Evolutionary conservation across 30 jellyfish, hydroid and myxozoan genomes (phyloP), one percentile per base, ranked within the genome.

Genomic region (Catostylus mosaicus): DNA sequence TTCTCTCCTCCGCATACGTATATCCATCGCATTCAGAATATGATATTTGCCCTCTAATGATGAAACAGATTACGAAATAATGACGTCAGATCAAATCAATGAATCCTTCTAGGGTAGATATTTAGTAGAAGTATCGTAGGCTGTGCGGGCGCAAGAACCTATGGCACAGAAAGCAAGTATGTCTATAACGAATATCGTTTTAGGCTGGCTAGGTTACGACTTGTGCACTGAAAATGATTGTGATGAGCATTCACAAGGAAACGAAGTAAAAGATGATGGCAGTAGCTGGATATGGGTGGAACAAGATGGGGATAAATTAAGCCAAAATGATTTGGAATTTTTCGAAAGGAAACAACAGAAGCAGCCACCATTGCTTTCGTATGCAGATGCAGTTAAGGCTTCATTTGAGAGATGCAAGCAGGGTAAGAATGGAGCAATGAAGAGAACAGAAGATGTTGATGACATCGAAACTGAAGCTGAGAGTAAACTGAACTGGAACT

Each of bases 171-270:
- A 62, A 73, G 35, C 84, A 46, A 43, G 34, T 36, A 73, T 61
- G 59, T 50, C 73, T 26, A 18, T 35, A 40, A 48, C 71, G 24
- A 27, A 59, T 29, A 70, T 68, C 67, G 82, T 70, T 33, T 57
- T 72, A 47, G 65, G 86, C 51, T 82, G 92, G 92, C 61, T 70
- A 7, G 92, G 86, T 10, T 82, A 82, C 80, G 86, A 82, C 75
- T 82, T 70, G 86, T 82, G 92, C 86, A 64, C 77, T 40, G 69
- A n/a, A 38, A 67, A 23, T 14, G 40, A 59, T 7, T n/a, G 34
- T 51, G 69, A 59, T 31, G 79, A 22, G 30, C 31, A 36, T 18
- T 50, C 18, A 20, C 29, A 68, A 12, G 68, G 75, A 40, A 19
- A 52, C 32, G 32, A 5, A 14, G 50, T 23, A 34, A 30, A 80